phyloP scores from a whole-genome alignment of 2,113 vertebrate genomes.

The Ciconia maguari region DNA sequence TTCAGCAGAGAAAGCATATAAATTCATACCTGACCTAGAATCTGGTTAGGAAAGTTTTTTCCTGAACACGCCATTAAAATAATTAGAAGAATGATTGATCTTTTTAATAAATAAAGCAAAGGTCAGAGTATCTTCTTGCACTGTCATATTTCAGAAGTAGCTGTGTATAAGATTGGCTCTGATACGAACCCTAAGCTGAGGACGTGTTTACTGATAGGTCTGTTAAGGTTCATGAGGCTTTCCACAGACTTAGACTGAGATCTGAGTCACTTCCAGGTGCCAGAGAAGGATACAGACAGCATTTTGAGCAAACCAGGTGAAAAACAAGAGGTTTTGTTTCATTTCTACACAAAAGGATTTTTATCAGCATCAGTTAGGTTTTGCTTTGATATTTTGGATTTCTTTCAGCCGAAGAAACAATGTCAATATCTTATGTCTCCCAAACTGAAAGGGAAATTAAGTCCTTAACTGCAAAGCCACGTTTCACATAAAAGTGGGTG shows the following conservation, averaged over 20 bases:
- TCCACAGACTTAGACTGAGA: not conserved
- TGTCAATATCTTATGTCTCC: not conserved
- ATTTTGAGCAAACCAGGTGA: not conserved
- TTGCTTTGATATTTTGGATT: not conserved
- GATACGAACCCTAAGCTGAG: not conserved
- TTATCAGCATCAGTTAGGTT: not conserved
- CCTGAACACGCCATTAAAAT: not conserved
- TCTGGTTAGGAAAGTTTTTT: not conserved
- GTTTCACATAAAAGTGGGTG: not conserved
- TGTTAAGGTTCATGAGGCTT: not conserved
- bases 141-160: not conserved
- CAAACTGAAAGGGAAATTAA: not conserved
- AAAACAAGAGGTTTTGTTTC: not conserved
- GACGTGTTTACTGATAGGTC: not conserved
- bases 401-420: not conserved
- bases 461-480: not conserved
- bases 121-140: not conserved
- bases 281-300: not conserved
- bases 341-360: not conserved
- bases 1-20: not conserved
- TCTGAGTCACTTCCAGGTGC: not conserved
- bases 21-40: not conserved
- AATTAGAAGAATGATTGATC: not conserved
- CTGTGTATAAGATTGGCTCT: not conserved
- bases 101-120: conserved; percentile 33